These are phyloP conservation scores for Sardina pilchardus DNA, from an alignment of 2,113 vertebrate genomes.

Conservation along the genomic window DNA sequence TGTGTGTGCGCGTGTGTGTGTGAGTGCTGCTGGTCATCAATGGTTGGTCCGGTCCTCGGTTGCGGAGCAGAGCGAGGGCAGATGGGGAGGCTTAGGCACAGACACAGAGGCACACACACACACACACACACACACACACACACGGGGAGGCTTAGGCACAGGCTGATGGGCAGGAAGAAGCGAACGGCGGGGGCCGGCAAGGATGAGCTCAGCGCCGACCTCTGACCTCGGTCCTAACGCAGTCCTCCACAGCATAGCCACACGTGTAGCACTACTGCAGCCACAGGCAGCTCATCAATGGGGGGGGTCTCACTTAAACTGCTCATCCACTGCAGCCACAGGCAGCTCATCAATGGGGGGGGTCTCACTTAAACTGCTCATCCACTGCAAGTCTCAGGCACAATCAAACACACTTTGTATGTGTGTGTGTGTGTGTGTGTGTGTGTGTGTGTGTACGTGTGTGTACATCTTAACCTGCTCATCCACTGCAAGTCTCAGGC, in stretches of 20 bases:
- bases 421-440: slow-evolving; percentile 50
- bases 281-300: slow-evolving; percentile 59
- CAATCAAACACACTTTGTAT: slow-evolving; percentile 48
- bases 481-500: too few relatives aligned
- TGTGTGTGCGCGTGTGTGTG: neutral
- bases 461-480: neutral
- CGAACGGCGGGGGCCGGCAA: slow-evolving; percentile 32
- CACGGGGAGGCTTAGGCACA: slow-evolving; percentile 42
- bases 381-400: slow-evolving; percentile 47
- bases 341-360: slow-evolving; percentile 56
- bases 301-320: slow-evolving; percentile 55
- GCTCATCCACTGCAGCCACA: too few relatives aligned
- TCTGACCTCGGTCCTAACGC: slow-evolving; percentile 62
- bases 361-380: slow-evolving; percentile 57
- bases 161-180: slow-evolving; percentile 57
- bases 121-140: too few relatives aligned
- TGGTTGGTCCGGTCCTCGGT: too few relatives aligned
- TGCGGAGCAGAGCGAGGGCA: slow-evolving; percentile 36
- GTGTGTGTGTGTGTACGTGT: slow-evolving; percentile 36
- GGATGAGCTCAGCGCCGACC: slow-evolving; percentile 61
- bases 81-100: slow-evolving; percentile 41
- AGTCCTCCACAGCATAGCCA: slow-evolving; percentile 49
- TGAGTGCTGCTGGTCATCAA: neutral
- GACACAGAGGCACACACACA: too few relatives aligned
- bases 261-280: slow-evolving; percentile 30